Conservation (phyloP, 2,888 invertebrate species). For the Ornithoptera priamus region DNA sequence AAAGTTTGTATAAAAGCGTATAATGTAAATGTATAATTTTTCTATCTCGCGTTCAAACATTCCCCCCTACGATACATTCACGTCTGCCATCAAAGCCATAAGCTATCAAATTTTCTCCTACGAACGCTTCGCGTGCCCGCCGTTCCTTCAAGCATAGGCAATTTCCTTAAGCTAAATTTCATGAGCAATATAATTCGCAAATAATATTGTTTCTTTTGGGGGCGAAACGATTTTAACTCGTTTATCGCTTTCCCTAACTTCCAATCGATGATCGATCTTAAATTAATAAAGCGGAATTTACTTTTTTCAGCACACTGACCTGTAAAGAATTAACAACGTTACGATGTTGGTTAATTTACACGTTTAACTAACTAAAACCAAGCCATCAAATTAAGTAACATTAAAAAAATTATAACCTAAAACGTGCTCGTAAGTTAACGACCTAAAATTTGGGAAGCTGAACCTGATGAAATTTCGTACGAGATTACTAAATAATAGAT, state of each 20-base stretch:
- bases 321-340: conserved; percentile 9
- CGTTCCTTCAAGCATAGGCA: conserved; percentile 56
- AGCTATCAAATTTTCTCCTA: conserved; percentile 73
- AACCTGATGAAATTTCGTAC: not conserved
- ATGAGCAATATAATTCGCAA: conserved; percentile 70
- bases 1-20: conserved; percentile 40
- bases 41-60: conserved; percentile 39
- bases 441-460: not conserved
- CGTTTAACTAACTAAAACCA: not conserved
- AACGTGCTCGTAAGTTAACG: not conserved
- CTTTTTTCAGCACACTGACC: conserved; percentile 18
- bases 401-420: not conserved
- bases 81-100: conserved; percentile 61
- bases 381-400: not conserved
- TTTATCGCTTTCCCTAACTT: conserved; percentile 43
- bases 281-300: conserved; percentile 17
- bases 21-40: conserved; percentile 14
- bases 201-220: conserved; percentile 61
- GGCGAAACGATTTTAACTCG: conserved; percentile 50
- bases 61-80: conserved; percentile 39
- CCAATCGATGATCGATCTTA: conserved; percentile 13
- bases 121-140: conserved; percentile 57
- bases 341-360: not conserved
- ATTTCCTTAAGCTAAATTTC: conserved; percentile 77
- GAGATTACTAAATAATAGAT: no score